Conservation (phyloP, 2,113 vertebrate genomes). For the Baryphthengus martii region DNA sequence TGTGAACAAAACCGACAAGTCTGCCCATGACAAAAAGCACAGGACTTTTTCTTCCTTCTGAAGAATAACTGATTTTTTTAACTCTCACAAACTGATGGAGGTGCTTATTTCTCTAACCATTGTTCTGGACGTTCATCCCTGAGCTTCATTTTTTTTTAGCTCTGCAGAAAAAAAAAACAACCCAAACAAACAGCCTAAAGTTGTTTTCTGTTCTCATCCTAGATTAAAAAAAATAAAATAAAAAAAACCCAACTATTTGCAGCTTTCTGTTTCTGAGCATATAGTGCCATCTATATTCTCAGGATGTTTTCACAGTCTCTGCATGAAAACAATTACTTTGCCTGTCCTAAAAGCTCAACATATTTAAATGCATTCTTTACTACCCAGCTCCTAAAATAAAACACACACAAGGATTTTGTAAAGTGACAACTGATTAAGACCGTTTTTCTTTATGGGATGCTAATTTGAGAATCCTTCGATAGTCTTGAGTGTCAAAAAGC, state of each 20-base stretch:
- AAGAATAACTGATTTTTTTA: background rate
- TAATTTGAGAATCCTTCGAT: background rate
- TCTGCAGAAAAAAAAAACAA: background rate
- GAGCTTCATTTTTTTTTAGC: background rate
- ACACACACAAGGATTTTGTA: background rate
- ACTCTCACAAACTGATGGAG: background rate
- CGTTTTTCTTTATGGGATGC: background rate
- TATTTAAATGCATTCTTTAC: background rate
- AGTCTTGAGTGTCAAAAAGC: background rate
- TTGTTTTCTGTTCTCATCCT: background rate
- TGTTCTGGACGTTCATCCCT: background rate
- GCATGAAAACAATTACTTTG: background rate
- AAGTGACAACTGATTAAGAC: background rate
- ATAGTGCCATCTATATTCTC: conserved; percentile 34
- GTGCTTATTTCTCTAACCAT: background rate
- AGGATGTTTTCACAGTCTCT: conserved; percentile 8
- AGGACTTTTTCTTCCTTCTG: background rate
- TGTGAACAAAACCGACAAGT: background rate
- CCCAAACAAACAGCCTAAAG: background rate
- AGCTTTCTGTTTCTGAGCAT: conserved; percentile 1
- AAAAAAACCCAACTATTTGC: background rate
- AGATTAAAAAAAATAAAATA: background rate
- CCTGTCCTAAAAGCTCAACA: background rate
- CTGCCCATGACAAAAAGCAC: background rate
- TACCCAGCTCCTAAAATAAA: background rate